These are phyloP conservation scores for Triops cancriformis DNA, from an alignment of 1,140 invertebrate species.

Conservation along the genomic window DNA sequence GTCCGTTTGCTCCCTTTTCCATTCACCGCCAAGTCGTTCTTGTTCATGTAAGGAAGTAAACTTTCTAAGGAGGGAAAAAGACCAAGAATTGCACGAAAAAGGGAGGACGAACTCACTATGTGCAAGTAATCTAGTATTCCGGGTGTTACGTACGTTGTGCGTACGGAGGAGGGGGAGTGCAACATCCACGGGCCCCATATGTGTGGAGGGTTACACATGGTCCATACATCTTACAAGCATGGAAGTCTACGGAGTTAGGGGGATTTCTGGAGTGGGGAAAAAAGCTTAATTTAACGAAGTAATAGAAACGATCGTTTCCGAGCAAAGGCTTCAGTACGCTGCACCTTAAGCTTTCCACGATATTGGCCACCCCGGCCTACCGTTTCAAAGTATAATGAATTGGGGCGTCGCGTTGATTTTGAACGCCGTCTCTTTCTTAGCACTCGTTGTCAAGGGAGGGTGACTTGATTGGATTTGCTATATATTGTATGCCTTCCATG, in stretches of 20 bases:
- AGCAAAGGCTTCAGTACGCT: not conserved
- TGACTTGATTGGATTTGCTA: slow-evolving; percentile 5
- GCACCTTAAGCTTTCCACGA: not conserved
- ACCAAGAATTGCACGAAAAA: not conserved
- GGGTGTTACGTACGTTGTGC: not conserved
- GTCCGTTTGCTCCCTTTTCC: not conserved
- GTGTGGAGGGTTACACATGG: slow-evolving; percentile 4
- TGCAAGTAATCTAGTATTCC: not conserved
- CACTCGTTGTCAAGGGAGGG: not conserved
- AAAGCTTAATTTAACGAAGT: slow-evolving; percentile 14
- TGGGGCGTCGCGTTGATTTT: slow-evolving; percentile 4
- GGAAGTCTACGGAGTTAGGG: not conserved
- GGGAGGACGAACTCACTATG: not conserved
- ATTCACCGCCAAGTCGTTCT: not conserved
- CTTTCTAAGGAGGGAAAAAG: not conserved
- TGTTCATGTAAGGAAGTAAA: not conserved
- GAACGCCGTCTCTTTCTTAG: not conserved
- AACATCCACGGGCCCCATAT: not conserved
- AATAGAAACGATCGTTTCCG: not conserved
- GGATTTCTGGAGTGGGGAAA: slow-evolving; percentile 1
- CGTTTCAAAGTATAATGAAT: slow-evolving; percentile 10
- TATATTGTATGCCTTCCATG: not conserved
- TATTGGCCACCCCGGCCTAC: not conserved
- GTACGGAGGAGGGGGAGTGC: not conserved
- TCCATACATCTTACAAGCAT: not conserved